These are phyloP conservation scores for Nesogale talazaci DNA, from an alignment of 2,113 vertebrate species.

Conservation along the genomic window DNA sequence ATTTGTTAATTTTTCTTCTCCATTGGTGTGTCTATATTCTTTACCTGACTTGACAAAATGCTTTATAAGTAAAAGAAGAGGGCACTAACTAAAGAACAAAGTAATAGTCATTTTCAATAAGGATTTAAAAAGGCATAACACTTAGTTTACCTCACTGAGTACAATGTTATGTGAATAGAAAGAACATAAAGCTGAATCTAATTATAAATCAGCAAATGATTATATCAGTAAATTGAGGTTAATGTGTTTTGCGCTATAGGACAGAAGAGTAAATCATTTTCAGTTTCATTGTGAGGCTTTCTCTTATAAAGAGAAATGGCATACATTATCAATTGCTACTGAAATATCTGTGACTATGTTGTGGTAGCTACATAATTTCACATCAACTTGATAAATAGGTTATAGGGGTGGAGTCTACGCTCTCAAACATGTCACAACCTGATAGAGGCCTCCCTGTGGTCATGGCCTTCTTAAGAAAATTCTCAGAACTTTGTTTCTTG, in stretches of 20 bases:
- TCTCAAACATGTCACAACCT: too few relatives aligned
- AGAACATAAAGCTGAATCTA: constrained; percentile 27
- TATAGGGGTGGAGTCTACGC: too few relatives aligned
- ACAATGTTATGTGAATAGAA: constrained; percentile 16
- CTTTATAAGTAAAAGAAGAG: background rate
- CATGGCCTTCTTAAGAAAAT: too few relatives aligned
- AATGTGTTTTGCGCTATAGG: background rate
- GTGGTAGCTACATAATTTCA: background rate
- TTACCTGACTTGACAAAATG: background rate
- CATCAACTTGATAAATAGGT: too few relatives aligned
- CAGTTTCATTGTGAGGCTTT: background rate
- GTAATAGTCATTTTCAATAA: background rate
- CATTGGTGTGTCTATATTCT: background rate
- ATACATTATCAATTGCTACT: background rate
- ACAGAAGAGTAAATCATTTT: constrained; percentile 11
- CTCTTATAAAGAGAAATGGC: background rate
- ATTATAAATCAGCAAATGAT: constrained; percentile 17
- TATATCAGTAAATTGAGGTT: background rate
- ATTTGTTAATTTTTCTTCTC: background rate
- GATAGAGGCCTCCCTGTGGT: too few relatives aligned
- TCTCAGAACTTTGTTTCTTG: too few relatives aligned
- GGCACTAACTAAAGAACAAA: background rate
- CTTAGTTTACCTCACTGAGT: background rate
- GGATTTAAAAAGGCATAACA: background rate
- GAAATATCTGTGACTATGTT: background rate